Conservation (phyloP, 2,113 vertebrate species). For the Nothocercus nigrocapillus region DNA sequence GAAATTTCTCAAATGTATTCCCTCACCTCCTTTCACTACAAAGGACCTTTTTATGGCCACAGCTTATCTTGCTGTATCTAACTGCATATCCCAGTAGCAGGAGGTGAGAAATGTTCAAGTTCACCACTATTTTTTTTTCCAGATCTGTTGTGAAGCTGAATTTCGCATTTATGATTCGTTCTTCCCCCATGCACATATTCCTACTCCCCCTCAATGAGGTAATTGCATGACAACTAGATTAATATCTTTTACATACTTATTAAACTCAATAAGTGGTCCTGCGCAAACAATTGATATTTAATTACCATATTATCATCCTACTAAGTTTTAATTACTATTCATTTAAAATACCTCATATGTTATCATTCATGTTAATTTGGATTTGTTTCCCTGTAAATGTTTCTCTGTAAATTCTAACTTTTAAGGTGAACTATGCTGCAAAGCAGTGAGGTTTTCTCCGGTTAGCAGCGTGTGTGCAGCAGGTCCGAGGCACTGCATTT, state of each 20-base stretch:
- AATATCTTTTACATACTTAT: slow-evolving; percentile 77
- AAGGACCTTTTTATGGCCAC: not conserved
- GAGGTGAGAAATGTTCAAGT: not conserved
- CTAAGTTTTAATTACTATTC: slow-evolving; percentile 79
- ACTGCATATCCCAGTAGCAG: not conserved
- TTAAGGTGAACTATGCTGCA: not conserved
- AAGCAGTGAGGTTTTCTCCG: not conserved
- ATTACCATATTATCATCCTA: slow-evolving; percentile 76
- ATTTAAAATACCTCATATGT: slow-evolving; percentile 73
- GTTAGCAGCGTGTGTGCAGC: not conserved
- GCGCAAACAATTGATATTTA: slow-evolving; percentile 78
- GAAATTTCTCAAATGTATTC: not conserved
- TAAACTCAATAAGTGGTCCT: slow-evolving; percentile 74
- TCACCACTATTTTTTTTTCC: not conserved
- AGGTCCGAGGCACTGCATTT: not conserved
- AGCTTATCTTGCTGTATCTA: not conserved
- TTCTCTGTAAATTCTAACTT: slow-evolving; percentile 46
- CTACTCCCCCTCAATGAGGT: slow-evolving; percentile 69
- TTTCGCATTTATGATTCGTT: slow-evolving; percentile 64
- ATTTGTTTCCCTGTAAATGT: slow-evolving; percentile 64
- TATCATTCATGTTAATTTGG: slow-evolving; percentile 60
- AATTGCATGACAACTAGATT: slow-evolving; percentile 76
- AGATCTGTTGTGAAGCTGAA: not conserved
- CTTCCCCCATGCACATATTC: slow-evolving; percentile 46
- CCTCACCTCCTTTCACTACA: not conserved